Percentiles rank a stretch among this genome's conserved stretches.
These are phyloP conservation scores for Copsychus sechellarum DNA, from an alignment of 2,113 vertebrate genomes.

Conservation along the genomic window DNA sequence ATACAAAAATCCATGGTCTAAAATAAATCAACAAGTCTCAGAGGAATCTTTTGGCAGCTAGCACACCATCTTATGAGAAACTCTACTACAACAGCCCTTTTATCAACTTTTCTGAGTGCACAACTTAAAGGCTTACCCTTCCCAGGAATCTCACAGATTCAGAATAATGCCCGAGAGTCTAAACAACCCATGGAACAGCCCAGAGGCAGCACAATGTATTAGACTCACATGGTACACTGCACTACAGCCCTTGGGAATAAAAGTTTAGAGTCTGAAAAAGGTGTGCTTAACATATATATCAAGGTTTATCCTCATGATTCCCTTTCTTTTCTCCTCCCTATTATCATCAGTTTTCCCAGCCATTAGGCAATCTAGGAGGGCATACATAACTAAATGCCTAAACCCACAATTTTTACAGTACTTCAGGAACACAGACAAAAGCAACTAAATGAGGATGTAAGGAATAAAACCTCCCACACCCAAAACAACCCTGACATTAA, in stretches of 20 bases:
- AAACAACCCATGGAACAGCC: not conserved
- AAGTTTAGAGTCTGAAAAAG: not conserved
- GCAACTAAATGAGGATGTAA: not conserved
- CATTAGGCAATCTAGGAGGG: not conserved
- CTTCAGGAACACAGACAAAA: not conserved
- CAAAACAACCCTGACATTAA: not conserved
- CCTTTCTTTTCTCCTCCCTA: not conserved
- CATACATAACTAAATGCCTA: not conserved
- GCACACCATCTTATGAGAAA: not conserved
- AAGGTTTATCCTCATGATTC: not conserved
- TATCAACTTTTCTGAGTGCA: not conserved
- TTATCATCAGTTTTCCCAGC: not conserved
- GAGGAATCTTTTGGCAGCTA: not conserved
- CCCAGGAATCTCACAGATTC: not conserved
- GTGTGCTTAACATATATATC: not conserved
- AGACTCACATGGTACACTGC: not conserved
- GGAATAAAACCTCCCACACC: not conserved
- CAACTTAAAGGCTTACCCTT: not conserved
- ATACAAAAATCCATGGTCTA: not conserved
- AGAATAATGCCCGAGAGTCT: not conserved
- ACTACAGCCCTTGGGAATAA: not conserved
- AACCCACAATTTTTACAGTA: not conserved
- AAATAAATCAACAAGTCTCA: not conserved
- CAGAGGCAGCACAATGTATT: not conserved
- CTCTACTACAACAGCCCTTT: not conserved